Percentiles rank a stretch among this genome's conserved stretches.
Evolutionary conservation across 2,888 invertebrate species (phyloP).

Genomic region (Electrophaes corylata): DNA sequence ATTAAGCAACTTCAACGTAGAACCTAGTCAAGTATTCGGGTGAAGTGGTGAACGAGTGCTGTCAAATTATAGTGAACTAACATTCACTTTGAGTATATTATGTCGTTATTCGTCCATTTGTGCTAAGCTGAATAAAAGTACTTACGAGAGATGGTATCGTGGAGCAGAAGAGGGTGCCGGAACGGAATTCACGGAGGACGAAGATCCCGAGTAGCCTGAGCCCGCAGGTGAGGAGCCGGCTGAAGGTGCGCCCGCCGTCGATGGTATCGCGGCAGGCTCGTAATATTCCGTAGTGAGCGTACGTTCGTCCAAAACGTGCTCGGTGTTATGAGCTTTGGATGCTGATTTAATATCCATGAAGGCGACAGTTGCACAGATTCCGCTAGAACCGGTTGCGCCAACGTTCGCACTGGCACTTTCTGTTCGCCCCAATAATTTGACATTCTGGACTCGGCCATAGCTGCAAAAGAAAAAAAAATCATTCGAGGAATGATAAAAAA

Average conservation of each 20-base stretch:
- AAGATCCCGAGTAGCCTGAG: conserved; percentile 86
- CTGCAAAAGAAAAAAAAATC: conserved; percentile 81
- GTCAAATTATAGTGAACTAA: background rate
- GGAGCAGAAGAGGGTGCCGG: conserved; percentile 71
- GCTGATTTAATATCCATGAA: conserved; percentile 99
- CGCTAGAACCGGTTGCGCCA: conserved; percentile 81
- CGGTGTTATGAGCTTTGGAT: conserved; percentile 95
- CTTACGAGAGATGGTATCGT: conserved; percentile 80
- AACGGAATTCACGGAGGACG: conserved; percentile 84
- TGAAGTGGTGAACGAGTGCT: background rate
- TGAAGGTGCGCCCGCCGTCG: conserved; percentile 83
- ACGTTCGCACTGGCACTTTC: conserved; percentile 81
- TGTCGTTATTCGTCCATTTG: conserved; percentile 27
- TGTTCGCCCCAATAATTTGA: conserved; percentile 92
- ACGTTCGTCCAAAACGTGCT: conserved; percentile 94
- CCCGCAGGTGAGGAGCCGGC: conserved; percentile 82
- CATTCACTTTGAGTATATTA: background rate
- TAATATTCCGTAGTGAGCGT: conserved; percentile 95
- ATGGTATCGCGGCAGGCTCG: conserved; percentile 91
- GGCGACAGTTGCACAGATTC: conserved; percentile 94
- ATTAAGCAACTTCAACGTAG: no score
- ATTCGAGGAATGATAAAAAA: no score
- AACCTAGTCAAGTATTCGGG: background rate
- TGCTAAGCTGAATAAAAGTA: conserved; percentile 41
- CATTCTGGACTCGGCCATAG: conserved; percentile 99